Conservation (phyloP, 2,888 invertebrate genomes). For the Stenolophus ochropezus region DNA sequence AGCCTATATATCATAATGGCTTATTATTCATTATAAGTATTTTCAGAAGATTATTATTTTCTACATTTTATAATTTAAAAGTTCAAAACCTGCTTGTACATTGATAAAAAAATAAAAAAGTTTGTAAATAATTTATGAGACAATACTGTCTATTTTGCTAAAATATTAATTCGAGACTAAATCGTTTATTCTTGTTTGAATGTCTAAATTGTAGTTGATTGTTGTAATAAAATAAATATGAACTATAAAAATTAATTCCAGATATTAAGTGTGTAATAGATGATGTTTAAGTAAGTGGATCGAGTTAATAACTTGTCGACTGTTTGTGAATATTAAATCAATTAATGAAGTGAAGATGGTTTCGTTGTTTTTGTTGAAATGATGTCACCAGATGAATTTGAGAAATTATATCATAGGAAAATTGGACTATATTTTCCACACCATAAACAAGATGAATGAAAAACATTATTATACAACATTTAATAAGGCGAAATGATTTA, state of each 20-base stretch:
- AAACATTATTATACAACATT: not conserved
- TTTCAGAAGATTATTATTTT: too few relatives aligned
- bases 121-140: too few relatives aligned
- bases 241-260: conserved; percentile 38
- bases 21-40: too few relatives aligned
- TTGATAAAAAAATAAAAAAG: too few relatives aligned
- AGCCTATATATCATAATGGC: too few relatives aligned
- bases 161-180: too few relatives aligned
- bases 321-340: conserved; percentile 38
- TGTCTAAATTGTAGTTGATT: not conserved
- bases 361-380: conserved; percentile 30
- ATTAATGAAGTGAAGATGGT: conserved; percentile 34
- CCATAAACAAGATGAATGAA: not conserved
- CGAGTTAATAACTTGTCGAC: conserved; percentile 19
- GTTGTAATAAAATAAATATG: not conserved
- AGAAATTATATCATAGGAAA: not conserved
- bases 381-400: conserved; percentile 21
- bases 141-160: too few relatives aligned
- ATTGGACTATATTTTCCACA: not conserved
- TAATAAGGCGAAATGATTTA: not conserved
- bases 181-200: not conserved
- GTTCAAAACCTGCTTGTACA: too few relatives aligned
- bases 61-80: too few relatives aligned
- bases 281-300: conserved; percentile 17
- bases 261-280: conserved; percentile 25